These are phyloP conservation scores for Lepidothrix coronata DNA, from an alignment of 2,113 vertebrate species.

Conservation along the genomic window DNA sequence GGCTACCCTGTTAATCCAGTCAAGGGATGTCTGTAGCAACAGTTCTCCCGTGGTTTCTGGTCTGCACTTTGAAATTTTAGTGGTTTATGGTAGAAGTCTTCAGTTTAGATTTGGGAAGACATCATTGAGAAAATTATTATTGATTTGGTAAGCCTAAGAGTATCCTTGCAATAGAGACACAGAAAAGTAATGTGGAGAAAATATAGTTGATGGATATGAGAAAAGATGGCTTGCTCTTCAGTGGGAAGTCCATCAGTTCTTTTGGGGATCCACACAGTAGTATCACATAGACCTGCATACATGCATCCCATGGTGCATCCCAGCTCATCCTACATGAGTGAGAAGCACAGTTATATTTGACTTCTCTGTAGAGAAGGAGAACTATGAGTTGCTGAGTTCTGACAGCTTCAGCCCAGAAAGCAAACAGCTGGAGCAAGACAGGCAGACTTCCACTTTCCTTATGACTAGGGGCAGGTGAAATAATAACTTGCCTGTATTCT, in stretches of 20 bases:
- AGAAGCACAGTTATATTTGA: not conserved
- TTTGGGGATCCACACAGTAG: not conserved
- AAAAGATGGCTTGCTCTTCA: not conserved
- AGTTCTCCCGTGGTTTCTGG: not conserved
- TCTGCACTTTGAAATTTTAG: not conserved
- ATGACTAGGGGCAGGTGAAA: not conserved
- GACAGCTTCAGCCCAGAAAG: not conserved
- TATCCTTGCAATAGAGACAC: not conserved
- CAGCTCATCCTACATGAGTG: not conserved
- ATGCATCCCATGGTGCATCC: not conserved
- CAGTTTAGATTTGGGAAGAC: not conserved
- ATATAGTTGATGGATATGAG: not conserved
- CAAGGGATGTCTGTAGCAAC: not conserved
- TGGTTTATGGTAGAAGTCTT: not conserved
- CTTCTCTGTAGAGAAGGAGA: not conserved
- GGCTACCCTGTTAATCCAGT: not conserved
- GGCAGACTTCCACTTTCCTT: not conserved
- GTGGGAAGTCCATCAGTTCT: not conserved
- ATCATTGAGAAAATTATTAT: not conserved
- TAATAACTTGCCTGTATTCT: not conserved
- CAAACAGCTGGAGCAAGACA: not conserved
- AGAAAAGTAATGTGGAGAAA: not conserved
- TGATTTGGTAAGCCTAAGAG: not conserved
- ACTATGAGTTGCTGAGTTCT: not conserved
- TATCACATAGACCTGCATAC: not conserved